Percentiles rank a stretch among this genome's conserved stretches.
Evolutionary conservation across 23 tunicate genomes (phyloP).

Genomic region (Ascidia mentula): DNA sequence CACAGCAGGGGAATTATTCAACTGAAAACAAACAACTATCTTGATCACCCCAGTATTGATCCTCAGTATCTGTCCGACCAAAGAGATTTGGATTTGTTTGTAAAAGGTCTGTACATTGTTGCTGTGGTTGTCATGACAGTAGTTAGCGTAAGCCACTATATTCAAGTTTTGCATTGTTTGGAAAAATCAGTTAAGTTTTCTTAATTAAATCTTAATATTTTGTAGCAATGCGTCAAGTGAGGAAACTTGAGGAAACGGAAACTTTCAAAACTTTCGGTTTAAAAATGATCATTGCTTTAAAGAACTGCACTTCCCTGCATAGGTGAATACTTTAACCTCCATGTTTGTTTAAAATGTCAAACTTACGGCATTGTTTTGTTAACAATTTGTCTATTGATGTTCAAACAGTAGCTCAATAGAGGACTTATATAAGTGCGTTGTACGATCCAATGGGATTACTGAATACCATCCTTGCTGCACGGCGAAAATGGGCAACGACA

Average conservation of each 20-base stretch:
- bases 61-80: not conserved
- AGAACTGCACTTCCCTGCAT: slow-evolving; percentile 11
- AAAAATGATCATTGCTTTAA: not conserved
- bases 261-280: slow-evolving; percentile 18
- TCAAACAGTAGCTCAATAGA: not conserved
- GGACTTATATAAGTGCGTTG: slow-evolving; percentile 20
- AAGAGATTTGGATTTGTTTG: not conserved
- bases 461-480: slow-evolving; percentile 60
- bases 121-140: no score
- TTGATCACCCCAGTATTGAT: not conserved
- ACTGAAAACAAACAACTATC: not conserved
- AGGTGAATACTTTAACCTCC: not conserved
- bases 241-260: slow-evolving; percentile 21
- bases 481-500: slow-evolving; percentile 67
- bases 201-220: not conserved
- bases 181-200: no score
- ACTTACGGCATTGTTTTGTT: no score
- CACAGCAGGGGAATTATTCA: not conserved
- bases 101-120: not conserved
- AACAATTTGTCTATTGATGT: no score
- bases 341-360: no score
- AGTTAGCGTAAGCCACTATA: no score
- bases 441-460: slow-evolving; percentile 6
- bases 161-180: no score
- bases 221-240: slow-evolving; percentile 25